Evolutionary conservation across 2,113 vertebrate genomes (phyloP).

Genomic region (Dolichallabes microphthalmus): DNA sequence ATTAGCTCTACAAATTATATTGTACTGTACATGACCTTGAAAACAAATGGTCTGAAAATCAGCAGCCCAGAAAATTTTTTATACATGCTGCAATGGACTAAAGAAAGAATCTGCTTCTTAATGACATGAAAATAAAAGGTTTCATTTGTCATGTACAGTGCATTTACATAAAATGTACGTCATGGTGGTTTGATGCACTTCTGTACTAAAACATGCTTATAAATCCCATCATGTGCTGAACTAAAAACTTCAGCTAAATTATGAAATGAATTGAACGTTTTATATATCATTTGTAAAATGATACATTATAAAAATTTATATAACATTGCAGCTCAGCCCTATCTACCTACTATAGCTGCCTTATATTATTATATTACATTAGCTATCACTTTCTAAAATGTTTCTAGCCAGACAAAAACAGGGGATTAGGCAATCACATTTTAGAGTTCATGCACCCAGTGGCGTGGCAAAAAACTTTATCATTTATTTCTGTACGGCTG

Average conservation of each 20-base stretch:
- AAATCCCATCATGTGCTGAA: neutral
- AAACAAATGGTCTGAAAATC: neutral
- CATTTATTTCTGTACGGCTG: neutral
- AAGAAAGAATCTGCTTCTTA: neutral
- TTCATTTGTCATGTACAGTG: neutral
- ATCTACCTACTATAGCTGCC: neutral
- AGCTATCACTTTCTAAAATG: neutral
- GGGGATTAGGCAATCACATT: neutral
- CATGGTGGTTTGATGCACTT: neutral
- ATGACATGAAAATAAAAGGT: neutral
- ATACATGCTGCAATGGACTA: neutral
- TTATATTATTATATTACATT: neutral
- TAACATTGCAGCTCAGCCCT: neutral
- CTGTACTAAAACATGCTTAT: too few species aligned
- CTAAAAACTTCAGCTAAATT: neutral
- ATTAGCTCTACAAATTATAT: neutral
- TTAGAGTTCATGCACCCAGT: neutral
- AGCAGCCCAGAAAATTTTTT: neutral
- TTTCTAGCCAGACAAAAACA: neutral
- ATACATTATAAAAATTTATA: too few species aligned
- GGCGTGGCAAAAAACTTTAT: neutral
- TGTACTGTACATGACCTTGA: neutral
- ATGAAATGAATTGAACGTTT: neutral
- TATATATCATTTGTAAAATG: too few species aligned
- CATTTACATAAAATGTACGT: neutral